These are phyloP conservation scores for Thunnus maccoyii DNA, from an alignment of 2,113 vertebrate genomes.

Conservation along the genomic window DNA sequence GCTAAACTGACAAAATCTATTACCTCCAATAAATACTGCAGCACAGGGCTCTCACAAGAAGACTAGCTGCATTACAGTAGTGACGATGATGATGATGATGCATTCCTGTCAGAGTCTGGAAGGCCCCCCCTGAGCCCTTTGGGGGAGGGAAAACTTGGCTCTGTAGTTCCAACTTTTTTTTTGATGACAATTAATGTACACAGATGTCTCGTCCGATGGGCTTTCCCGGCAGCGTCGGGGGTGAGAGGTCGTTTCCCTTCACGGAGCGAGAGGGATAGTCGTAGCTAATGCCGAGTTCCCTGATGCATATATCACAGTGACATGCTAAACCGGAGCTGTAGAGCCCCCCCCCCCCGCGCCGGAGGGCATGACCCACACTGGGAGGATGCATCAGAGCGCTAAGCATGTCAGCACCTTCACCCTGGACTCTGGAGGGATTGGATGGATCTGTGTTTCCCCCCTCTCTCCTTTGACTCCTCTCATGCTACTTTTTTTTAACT, in stretches of 20 bases:
- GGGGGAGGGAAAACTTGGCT: conserved; percentile 19
- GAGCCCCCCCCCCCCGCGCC: background rate
- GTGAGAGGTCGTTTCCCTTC: conserved; percentile 56
- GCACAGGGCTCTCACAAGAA: background rate
- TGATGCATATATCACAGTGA: conserved; percentile 60
- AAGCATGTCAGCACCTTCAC: conserved; percentile 49
- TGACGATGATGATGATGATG: conserved; percentile 14
- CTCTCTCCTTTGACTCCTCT: background rate
- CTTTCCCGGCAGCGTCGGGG: conserved; percentile 18
- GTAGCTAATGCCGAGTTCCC: conserved; percentile 32
- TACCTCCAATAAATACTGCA: conserved; percentile 40
- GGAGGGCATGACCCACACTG: conserved; percentile 41
- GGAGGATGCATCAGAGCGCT: conserved; percentile 49
- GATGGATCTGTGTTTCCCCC: conserved; percentile 25
- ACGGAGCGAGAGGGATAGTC: conserved; percentile 30
- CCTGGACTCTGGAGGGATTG: conserved; percentile 30
- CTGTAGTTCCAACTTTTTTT: conserved; percentile 27
- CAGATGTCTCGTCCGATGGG: conserved; percentile 37
- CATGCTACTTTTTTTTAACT: background rate
- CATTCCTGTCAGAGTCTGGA: no score
- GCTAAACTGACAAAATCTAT: conserved; percentile 44
- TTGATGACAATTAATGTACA: conserved; percentile 66
- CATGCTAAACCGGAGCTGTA: conserved; percentile 18
- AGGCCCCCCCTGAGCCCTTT: no score
- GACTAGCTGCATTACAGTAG: background rate